Base-by-base conservation (phyloP, 2,888 invertebrate species). In the Fissipunctia ypsillon region DNA sequence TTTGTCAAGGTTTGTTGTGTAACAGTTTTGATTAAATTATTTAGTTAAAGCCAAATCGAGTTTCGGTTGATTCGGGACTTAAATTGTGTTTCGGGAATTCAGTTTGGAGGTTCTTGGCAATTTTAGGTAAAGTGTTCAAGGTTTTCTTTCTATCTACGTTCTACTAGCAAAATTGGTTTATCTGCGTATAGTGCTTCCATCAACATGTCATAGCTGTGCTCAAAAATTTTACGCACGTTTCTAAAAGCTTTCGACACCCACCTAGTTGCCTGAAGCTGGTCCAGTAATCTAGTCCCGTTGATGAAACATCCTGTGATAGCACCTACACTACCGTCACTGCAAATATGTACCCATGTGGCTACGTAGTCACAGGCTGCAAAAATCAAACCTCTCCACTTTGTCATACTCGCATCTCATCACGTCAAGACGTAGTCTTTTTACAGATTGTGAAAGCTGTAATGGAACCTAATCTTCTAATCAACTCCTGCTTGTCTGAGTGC, bases 401-500 rank as follows among this genome's bases (percentile, higher is more conserved):
- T 2, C n/a, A 12, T 14, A 50, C 57, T 71, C 16, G 43, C n/a
- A 54, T 25, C 19, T 81, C 56, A 22, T 57, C 54, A 43, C 2
- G 19, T 56, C 54, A 56, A 78, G 59, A 79, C 56, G 59, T 66
- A 71, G 70, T 59, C 48, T 70, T 80, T 74, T 69, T 69, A 50
- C 50, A 64, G 54, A 35, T 66, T 71, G 41, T 71, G 71, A 52
- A 35, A 72, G 38, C 67, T 61, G 65, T 56, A 56, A 69, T 69
- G 52, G 77, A 28, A 72, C 82, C 72, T 83, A 83, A 83, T 83
- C 67, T 76, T 52, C 69, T 83, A 83, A 83, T 80, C 69, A 64
- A 31, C 80, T 72, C 56, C 12, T 48, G 50, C 19, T 64, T 57
- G 60, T 57, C 31, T 79, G 70, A 81, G 71, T 71, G 76, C 59